Evolutionary conservation across 2,888 invertebrate genomes (phyloP), one percentile per base, ranked within the genome.

Genomic region (Campoplex capitator): DNA sequence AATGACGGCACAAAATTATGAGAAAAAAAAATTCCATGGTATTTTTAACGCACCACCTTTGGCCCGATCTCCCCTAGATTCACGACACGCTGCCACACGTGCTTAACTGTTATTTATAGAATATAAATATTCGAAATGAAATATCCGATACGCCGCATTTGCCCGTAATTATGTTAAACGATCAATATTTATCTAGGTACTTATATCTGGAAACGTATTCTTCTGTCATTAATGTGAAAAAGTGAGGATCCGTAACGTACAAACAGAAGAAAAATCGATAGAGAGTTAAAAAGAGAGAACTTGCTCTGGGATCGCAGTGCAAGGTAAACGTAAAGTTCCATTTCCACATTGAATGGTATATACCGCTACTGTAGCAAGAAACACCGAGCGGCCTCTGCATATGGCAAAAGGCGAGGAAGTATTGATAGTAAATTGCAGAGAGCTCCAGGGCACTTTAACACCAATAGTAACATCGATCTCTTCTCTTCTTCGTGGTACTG

Each of bases 371-470:
- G 51, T 51, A n/a, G 18, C 18, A 51, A 51, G 51, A 51, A 51
- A 18, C n/a, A 7, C 18, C 23, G 23, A 23, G 51, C 16, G 18
- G 51, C 1, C 51, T 51, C 4, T n/a, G 51, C 51, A 16, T 51
- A 51, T 51, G 18, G 18, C 18, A 51, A 51, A 48, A 62, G 70
- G 48, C 77, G 77, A 84, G 58, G 82, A 84, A 87, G 65, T 51
- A 70, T 75, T 35, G 78, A 45, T 42, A 35, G 70, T 32, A 78
- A 67, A 84, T 81, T 81, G 70, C 77, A 18, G 23, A 68, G 51
- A 73, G 68, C 58, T 58, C 32, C 68, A 32, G 54, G 73, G 32
- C 28, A 45, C 11, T 45, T 45, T 8, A 73, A 65, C 78, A 56
- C 70, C 62, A 70, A 74, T 78, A 62, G 77, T 76, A 84, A 74